Conservation (phyloP, 2,888 invertebrate species). For the Lepetodrilus schrolli region DNA sequence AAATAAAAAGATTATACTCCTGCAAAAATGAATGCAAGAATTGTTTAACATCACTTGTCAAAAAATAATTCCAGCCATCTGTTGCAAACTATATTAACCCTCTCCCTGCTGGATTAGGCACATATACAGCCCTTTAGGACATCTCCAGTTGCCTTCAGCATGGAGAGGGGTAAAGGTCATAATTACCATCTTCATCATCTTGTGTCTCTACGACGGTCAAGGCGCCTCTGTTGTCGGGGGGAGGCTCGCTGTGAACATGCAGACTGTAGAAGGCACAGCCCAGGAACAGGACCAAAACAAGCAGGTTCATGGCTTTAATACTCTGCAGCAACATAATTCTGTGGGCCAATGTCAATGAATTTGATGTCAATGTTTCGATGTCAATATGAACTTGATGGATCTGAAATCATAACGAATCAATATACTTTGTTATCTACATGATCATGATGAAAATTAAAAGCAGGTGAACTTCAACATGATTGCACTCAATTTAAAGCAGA, state of each 20-base stretch:
- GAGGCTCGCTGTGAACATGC: conserved; percentile 43
- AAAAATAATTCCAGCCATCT: too few relatives aligned
- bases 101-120: too few relatives aligned
- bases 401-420: not conserved
- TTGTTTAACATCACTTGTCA: too few relatives aligned
- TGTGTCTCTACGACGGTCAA: conserved; percentile 50
- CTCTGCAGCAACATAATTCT: conserved; percentile 9
- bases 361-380: not conserved
- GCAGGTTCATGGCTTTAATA: conserved; percentile 45
- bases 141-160: too few relatives aligned
- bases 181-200: conserved; percentile 42
- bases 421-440: not conserved
- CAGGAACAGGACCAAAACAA: conserved; percentile 45
- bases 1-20: too few relatives aligned
- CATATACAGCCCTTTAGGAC: too few relatives aligned
- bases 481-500: too few relatives aligned
- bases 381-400: not conserved
- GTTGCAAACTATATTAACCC: too few relatives aligned
- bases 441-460: not conserved
- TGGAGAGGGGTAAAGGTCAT: not conserved
- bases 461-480: too few relatives aligned
- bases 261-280: conserved; percentile 47
- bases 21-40: too few relatives aligned
- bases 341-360: not conserved
- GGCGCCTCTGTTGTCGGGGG: conserved; percentile 39